Conservation (phyloP, 2,113 vertebrate species). For the Nettapus auritus region DNA sequence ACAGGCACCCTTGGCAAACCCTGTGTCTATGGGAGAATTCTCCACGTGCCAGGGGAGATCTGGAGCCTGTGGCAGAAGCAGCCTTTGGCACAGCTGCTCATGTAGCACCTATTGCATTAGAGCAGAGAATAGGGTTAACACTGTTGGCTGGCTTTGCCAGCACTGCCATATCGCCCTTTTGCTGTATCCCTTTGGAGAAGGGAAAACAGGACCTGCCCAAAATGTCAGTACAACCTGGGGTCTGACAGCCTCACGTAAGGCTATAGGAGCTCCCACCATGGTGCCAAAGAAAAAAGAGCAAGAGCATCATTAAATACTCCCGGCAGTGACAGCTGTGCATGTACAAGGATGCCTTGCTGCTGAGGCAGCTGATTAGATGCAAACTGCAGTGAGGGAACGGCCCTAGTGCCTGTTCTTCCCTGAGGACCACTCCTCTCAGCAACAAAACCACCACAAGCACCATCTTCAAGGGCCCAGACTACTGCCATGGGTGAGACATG, state of each 20-base stretch:
- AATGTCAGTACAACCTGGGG: neutral
- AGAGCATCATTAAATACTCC: neutral
- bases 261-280: neutral
- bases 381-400: neutral
- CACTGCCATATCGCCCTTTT: fast-evolving
- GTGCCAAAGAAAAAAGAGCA: neutral
- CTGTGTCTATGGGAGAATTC: neutral
- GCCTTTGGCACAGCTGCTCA: neutral
- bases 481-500: neutral
- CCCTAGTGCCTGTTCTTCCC: neutral
- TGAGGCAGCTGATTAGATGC: neutral
- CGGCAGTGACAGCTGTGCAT: neutral
- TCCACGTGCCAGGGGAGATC: neutral
- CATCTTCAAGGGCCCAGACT: neutral
- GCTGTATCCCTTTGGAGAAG: neutral
- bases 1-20: neutral
- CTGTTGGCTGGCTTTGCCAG: neutral
- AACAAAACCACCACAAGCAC: neutral
- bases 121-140: neutral
- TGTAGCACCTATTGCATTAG: neutral
- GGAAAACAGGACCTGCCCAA: neutral
- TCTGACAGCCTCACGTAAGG: neutral
- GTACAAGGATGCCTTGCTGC: neutral
- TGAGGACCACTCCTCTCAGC: neutral
- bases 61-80: neutral